Conservation (phyloP, 1,140 invertebrate species). For the Hypothenemus hampei region DNA sequence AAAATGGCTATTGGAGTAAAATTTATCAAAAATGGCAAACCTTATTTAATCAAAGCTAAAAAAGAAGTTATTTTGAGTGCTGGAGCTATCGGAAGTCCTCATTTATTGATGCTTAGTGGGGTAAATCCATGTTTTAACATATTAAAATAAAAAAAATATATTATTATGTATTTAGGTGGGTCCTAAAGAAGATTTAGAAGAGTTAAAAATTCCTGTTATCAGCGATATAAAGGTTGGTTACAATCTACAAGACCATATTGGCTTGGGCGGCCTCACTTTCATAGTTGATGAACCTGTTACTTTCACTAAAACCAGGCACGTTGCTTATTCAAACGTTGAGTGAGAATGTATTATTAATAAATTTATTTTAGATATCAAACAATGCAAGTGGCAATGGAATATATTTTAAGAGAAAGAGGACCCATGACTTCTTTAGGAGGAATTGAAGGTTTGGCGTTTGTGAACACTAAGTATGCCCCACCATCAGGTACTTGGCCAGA, state of each 20-base stretch:
- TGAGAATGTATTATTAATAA: not conserved
- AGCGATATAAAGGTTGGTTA: slow-evolving; percentile 73
- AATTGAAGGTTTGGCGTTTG: slow-evolving; percentile 75
- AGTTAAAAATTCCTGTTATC: slow-evolving; percentile 69
- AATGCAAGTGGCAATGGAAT: slow-evolving; percentile 71
- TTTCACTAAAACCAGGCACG: slow-evolving; percentile 59
- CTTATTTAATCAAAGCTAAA: slow-evolving; percentile 60
- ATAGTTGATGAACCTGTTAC: slow-evolving; percentile 74
- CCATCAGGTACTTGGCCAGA: slow-evolving; percentile 70
- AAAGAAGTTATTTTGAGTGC: slow-evolving; percentile 77
- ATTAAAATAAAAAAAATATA: slow-evolving; percentile 1
- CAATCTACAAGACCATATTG: slow-evolving; percentile 82
- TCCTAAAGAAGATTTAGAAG: slow-evolving; percentile 68
- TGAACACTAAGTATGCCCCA: slow-evolving; percentile 79
- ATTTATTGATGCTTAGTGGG: slow-evolving; percentile 85
- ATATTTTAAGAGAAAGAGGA: slow-evolving; percentile 70
- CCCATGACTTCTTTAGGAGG: slow-evolving; percentile 74
- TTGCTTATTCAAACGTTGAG: not conserved
- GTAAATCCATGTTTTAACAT: slow-evolving; percentile 50
- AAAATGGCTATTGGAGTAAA: slow-evolving; percentile 73
- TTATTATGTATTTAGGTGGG: slow-evolving; percentile 53
- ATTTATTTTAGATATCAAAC: slow-evolving; percentile 59
- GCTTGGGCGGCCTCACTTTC: slow-evolving; percentile 76
- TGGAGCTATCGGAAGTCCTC: slow-evolving; percentile 75
- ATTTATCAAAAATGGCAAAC: slow-evolving; percentile 61